Evolutionary conservation across 2,797 vertebrate genomes (phyloP).

Genomic region (Malacoraja senta): DNA sequence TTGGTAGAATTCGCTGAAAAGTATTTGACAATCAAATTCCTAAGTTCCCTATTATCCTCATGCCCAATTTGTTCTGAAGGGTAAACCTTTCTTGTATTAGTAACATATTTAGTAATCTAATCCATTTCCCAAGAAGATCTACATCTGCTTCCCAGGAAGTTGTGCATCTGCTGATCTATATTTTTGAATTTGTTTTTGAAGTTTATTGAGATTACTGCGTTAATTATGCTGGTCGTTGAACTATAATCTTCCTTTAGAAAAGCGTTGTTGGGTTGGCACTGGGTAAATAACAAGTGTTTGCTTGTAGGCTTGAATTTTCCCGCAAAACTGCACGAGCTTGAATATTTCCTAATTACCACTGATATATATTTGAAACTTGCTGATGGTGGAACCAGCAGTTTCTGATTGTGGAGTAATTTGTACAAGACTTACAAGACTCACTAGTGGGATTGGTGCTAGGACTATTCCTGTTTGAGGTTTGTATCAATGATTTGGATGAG

Average conservation of each 20-base stretch:
- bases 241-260: not conserved
- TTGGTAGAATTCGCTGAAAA: not conserved
- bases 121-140: not conserved
- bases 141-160: not conserved
- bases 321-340: not conserved
- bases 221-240: not conserved
- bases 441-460: too few species aligned
- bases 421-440: too few species aligned
- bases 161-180: not conserved
- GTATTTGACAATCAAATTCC: not conserved
- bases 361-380: too few species aligned
- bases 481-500: too few species aligned
- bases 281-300: not conserved
- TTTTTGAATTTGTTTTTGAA: not conserved
- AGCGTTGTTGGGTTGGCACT: not conserved
- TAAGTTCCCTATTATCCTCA: not conserved
- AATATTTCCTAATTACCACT: not conserved
- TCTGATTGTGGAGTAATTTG: too few species aligned
- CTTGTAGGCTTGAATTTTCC: not conserved
- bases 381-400: too few species aligned
- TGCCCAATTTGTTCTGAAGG: not conserved
- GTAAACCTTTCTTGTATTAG: not conserved
- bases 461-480: too few species aligned
- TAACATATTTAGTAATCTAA: not conserved
- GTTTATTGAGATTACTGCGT: not conserved